Conservation (phyloP, 2,888 invertebrate species). For the Anaspis maculata region DNA sequence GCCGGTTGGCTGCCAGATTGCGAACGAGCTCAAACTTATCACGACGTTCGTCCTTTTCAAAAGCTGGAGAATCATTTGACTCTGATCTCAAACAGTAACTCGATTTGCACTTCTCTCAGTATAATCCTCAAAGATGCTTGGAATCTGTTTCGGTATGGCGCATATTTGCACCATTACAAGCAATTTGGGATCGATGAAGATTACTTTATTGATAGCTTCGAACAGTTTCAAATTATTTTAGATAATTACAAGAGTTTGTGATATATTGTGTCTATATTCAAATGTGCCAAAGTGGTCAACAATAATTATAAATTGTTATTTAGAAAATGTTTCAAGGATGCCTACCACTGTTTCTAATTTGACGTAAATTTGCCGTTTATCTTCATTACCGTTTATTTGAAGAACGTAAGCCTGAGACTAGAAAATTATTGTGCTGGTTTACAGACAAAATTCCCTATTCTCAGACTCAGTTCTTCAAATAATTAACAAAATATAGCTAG, state of each 20-base stretch:
- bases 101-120: constrained; percentile 37
- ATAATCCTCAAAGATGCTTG: constrained; percentile 41
- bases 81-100: constrained; percentile 42
- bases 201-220: constrained; percentile 45
- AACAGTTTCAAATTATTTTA: constrained; percentile 42
- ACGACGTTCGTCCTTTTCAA: constrained; percentile 37
- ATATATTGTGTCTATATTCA: too few species aligned
- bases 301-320: too few species aligned
- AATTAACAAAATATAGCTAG: too few species aligned
- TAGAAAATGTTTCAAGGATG: too few species aligned
- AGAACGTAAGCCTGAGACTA: too few species aligned
- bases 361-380: too few species aligned
- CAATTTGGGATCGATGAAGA: constrained; percentile 43
- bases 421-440: too few species aligned
- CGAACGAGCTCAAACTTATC: constrained; percentile 35
- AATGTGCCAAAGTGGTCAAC: too few species aligned
- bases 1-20: constrained; percentile 36
- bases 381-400: too few species aligned
- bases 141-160: constrained; percentile 43
- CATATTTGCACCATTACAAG: constrained; percentile 47
- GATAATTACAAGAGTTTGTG: constrained; percentile 39
- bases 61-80: constrained; percentile 41
- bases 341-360: too few species aligned
- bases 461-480: too few species aligned
- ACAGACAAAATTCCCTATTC: too few species aligned